phyloP scores from a whole-genome alignment of 2,113 vertebrate genomes.

The Ifrita kowaldi region DNA sequence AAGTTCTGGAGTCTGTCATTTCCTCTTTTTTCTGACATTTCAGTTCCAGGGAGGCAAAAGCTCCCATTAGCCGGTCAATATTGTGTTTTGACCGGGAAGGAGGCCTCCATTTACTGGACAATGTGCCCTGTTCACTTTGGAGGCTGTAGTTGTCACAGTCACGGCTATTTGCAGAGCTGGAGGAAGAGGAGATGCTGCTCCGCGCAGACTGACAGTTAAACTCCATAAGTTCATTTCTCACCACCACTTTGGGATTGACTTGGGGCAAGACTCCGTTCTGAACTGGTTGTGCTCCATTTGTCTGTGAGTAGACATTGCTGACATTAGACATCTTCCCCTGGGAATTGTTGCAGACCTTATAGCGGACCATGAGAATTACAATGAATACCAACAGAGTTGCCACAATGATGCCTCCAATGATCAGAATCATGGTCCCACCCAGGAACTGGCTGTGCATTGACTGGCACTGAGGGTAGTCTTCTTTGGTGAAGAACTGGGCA shows the following conservation, averaged over 20 bases:
- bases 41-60: conserved; percentile 92
- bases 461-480: conserved; percentile 91
- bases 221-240: conserved; percentile 86
- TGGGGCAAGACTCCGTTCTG: conserved; percentile 78
- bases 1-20: conserved; percentile 76
- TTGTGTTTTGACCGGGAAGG: conserved; percentile 81
- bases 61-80: conserved; percentile 92
- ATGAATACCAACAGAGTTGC: conserved; percentile 94
- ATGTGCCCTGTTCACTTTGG: conserved; percentile 80
- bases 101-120: conserved; percentile 85
- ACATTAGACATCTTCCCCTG: conserved; percentile 82
- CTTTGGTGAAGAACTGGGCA: conserved; percentile 88
- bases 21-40: conserved; percentile 83
- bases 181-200: conserved; percentile 89
- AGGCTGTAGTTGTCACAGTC: conserved; percentile 77
- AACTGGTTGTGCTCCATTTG: conserved; percentile 82
- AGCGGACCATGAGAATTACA: conserved; percentile 94
- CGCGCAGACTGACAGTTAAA: conserved; percentile 86
- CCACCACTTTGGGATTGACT: conserved; percentile 83
- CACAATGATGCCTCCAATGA: conserved; percentile 95
- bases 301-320: conserved; percentile 91
- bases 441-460: conserved; percentile 91
- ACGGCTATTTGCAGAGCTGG: conserved; percentile 80
- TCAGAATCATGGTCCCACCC: conserved; percentile 95
- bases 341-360: conserved; percentile 85